Conservation (phyloP, 2,797 vertebrate genomes). For the Adrianichthys oophorus region DNA sequence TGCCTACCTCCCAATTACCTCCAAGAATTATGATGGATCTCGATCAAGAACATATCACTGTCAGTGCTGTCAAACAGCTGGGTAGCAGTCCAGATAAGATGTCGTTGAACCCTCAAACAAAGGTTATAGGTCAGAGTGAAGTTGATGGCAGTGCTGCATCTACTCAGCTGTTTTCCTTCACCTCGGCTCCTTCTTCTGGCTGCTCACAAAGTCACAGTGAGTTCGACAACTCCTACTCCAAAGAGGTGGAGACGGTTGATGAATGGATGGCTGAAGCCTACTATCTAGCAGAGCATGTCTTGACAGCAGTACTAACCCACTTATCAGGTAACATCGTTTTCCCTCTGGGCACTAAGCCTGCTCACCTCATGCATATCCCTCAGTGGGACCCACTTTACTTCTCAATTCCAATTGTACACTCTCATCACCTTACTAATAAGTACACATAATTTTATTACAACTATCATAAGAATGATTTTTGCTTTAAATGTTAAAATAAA, state of each 20-base stretch:
- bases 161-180: slow-evolving; percentile 27
- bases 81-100: slow-evolving; percentile 72
- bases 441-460: too few species aligned
- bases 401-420: neutral
- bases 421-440: neutral
- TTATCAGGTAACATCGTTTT: slow-evolving; percentile 80
- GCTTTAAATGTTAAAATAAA: too few species aligned
- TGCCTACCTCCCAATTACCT: slow-evolving; percentile 23
- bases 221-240: slow-evolving; percentile 61
- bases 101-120: slow-evolving; percentile 4
- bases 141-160: slow-evolving; percentile 22
- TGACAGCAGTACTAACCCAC: slow-evolving; percentile 85
- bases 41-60: slow-evolving; percentile 84
- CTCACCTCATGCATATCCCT: slow-evolving; percentile 68
- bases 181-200: slow-evolving; percentile 28
- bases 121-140: slow-evolving; percentile 28
- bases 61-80: slow-evolving; percentile 82
- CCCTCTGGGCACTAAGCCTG: slow-evolving; percentile 67
- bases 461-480: too few species aligned
- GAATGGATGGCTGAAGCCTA: slow-evolving; percentile 82
- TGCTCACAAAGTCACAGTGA: slow-evolving; percentile 51
- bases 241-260: slow-evolving; percentile 79
- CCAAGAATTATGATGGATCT: slow-evolving; percentile 74
- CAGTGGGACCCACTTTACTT: slow-evolving; percentile 23
- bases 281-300: slow-evolving; percentile 85